Evolutionary conservation across 35 echinoderm and acorn worm genomes (phyloP).

Genomic region (Apostichopus parvimensis): DNA sequence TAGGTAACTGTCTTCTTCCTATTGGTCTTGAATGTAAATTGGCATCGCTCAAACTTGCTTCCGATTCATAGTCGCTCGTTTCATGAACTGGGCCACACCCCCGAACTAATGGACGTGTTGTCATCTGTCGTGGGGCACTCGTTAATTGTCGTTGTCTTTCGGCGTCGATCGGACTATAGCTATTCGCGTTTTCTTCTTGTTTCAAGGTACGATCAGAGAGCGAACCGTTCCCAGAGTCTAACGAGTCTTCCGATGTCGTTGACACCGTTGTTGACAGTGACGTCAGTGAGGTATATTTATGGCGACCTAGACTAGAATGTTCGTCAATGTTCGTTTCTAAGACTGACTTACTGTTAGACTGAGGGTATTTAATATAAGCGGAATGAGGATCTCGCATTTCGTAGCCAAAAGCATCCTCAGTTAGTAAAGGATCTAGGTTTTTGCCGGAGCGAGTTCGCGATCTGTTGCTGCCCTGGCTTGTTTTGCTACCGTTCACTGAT

Average conservation of each 20-base stretch:
- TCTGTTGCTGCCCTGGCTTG: not conserved
- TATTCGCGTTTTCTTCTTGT: not conserved
- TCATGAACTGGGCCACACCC: not conserved
- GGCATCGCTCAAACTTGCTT: constrained; percentile 20
- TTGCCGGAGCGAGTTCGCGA: not conserved
- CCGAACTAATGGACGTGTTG: not conserved
- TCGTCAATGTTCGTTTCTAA: constrained; percentile 42
- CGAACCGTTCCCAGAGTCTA: constrained; percentile 48
- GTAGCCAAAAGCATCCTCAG: not conserved
- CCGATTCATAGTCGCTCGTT: constrained; percentile 50
- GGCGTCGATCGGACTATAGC: constrained; percentile 54
- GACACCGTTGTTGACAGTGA: constrained; percentile 48
- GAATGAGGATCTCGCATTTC: not conserved
- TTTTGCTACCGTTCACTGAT: not conserved
- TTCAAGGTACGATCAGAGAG: not conserved
- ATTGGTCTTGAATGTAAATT: not conserved
- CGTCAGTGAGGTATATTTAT: constrained; percentile 42
- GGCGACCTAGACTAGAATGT: not conserved
- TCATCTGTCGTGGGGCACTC: not conserved
- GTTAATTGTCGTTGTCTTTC: constrained; percentile 19
- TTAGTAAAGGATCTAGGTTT: not conserved
- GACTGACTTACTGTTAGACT: constrained; percentile 2
- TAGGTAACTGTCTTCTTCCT: constrained; percentile 4
- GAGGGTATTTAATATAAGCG: not conserved
- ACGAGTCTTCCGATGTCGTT: constrained; percentile 46